Percentiles rank a stretch among this genome's conserved stretches.
Conservation (phyloP, 2,113 vertebrate genomes). For the Apodemus speciosus region DNA sequence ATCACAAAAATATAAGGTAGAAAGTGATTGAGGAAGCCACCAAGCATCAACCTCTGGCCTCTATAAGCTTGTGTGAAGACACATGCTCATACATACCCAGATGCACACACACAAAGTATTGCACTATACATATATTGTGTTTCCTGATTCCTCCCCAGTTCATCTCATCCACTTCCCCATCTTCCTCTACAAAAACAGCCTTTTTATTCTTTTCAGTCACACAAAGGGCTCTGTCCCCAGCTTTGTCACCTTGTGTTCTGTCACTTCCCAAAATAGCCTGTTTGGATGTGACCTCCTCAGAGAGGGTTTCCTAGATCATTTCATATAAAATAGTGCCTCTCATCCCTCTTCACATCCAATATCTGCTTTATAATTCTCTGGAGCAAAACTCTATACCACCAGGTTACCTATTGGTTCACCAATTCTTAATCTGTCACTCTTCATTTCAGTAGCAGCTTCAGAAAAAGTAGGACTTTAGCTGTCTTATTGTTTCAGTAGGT, state of each 20-base stretch:
- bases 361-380: not conserved
- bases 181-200: not conserved
- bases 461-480: not conserved
- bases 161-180: accelerated
- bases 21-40: not conserved
- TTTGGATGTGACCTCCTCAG: not conserved
- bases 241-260: not conserved
- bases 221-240: accelerated
- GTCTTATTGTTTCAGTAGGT: not conserved
- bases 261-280: not conserved
- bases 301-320: not conserved
- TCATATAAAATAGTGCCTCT: not conserved
- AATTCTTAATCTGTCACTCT: not conserved
- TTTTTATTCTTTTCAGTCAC: not conserved
- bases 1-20: not conserved
- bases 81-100: not conserved
- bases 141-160: not conserved
- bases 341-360: not conserved
- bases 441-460: not conserved
- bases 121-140: accelerated
- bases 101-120: not conserved
- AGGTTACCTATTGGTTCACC: not conserved
- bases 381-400: not conserved
- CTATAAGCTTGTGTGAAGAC: too few species aligned
- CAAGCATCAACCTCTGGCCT: not conserved